Base-by-base conservation (phyloP, 2,888 invertebrate genomes). In the Eucera pruinosa region DNA sequence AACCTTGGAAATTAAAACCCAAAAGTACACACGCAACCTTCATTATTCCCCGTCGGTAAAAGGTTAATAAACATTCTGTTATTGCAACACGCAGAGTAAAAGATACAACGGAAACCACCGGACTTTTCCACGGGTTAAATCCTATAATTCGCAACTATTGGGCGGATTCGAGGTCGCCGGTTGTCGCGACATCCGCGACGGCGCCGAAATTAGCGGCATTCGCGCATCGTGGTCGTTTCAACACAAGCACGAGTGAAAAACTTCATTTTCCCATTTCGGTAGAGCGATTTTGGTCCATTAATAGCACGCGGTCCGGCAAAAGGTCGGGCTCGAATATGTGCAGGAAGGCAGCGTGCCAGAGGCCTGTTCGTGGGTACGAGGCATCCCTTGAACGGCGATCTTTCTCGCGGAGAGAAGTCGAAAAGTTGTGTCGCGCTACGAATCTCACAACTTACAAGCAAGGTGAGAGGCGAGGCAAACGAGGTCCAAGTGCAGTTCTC, bases 401-500 rank as follows among this genome's bases (percentile, higher is more conserved):
- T 52, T 41, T 57, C 39, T 69, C n/a, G 3, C 36, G 7, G 25
- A n/a, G 39, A 25, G 23, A 33, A 48, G 18, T 27, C 41, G 39
- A 66, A 64, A 71, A 73, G 70, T 80, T 80, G 36, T 50, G 2
- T 62, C 64, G 64, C 66, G 72, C 20, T 64, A 43, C 18, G 43
- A 41, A 15, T 52, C 41, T 41, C 15, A 11, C 60, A 50, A 39
- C 33, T 18, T 36, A 30, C 62, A 57, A 57, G 52, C 70, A 71
- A 83, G 83, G 75, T 76, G 79, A 76, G 74, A 64, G 23, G 54
- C 60, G 48, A 68, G 71, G 62, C 66, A 67, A 57, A 79, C 70
- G 69, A 62, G 81, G 68, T 77, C 71, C 78, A 80, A 82, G 73
- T 79, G 78, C 73, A 70, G 72, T 80, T 71, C 61, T 45, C 72